Percentiles rank a stretch among this genome's conserved stretches.
These are phyloP conservation scores for Hylyphantes graminicola DNA, from an alignment of 1,140 invertebrate genomes.

Conservation along the genomic window DNA sequence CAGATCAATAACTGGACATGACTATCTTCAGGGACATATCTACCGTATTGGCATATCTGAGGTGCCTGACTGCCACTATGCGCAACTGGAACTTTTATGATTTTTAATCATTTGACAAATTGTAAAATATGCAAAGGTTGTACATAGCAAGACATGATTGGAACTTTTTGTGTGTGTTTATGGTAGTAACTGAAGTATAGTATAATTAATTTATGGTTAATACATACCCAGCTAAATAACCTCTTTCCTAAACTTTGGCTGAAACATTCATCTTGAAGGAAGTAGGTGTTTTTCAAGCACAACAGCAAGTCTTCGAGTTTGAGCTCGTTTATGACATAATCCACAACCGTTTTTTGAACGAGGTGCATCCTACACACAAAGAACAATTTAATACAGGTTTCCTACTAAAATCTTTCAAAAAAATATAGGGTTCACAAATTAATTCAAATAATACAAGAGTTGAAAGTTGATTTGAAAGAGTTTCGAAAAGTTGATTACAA, in stretches of 20 bases:
- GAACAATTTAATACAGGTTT: slow-evolving; percentile 3
- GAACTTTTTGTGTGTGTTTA: too few species aligned
- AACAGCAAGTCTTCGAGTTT: slow-evolving; percentile 14
- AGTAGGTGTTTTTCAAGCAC: slow-evolving; percentile 27
- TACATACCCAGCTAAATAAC: slow-evolving; percentile 40
- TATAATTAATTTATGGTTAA: background rate
- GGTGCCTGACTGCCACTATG: too few species aligned
- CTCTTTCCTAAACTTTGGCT: slow-evolving; percentile 21
- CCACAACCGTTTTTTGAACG: slow-evolving; percentile 16
- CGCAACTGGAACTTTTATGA: too few species aligned
- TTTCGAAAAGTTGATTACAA: too few species aligned
- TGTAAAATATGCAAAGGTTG: too few species aligned
- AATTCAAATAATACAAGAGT: background rate
- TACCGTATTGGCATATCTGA: too few species aligned
- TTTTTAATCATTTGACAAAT: too few species aligned
- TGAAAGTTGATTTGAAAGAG: too few species aligned
- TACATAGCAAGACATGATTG: too few species aligned
- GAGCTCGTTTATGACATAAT: slow-evolving; percentile 32
- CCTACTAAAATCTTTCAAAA: background rate
- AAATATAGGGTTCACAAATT: background rate
- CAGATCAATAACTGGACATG: too few species aligned
- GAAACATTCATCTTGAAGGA: slow-evolving; percentile 47
- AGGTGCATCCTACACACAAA: slow-evolving; percentile 25
- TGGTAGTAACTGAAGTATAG: too few species aligned
- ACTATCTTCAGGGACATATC: too few species aligned